Base-by-base conservation (phyloP, 64 coral and sea anemone species). In the Acropora yongei region DNA sequence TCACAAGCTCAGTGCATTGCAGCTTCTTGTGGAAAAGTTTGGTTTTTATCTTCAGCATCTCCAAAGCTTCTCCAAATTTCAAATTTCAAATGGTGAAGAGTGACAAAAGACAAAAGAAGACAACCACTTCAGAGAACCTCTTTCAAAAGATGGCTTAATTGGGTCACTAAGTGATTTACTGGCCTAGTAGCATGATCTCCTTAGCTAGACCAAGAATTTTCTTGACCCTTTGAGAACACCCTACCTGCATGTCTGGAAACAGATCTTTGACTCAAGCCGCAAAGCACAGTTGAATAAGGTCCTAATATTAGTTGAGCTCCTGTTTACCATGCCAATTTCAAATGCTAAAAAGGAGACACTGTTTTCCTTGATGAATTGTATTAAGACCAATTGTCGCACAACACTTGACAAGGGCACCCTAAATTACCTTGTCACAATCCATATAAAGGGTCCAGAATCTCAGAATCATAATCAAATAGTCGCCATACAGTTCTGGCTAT, bases 281-380 rank as follows among this genome's bases (percentile, higher is more conserved):
- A 80, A 41, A 58, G 20, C 6, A 2, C 20, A 60, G 7, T 80
- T 49, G 78, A 58, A 58, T 41, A 80, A 60, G 78, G 78, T 80
- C 42, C 75, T 77, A 6, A 8, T 61, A 3, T 57, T 86, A 39
- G 66, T 90, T 75, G 82, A 95, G 83, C 88, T 90, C 80, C 48
- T 95, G n/a, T 87, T 95, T 60, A 80, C 88, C 41, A 90, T 90
- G 39, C 77, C 84, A 58, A 91, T 95, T 8, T 89, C 86, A 40
- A 93, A 88, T 63, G 91, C 85, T 1, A 94, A 94, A 75, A 88
- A 90, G n/a, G 93, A 95, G 72, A 78, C 88, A 55, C 39, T 95
- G 40, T 90, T 95, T 80, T 90, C 82, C 2, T 82, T 95, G 12
- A 95, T 95, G 93, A 95, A 90, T 46, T 45, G 88, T 49, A 61